Base-by-base conservation (phyloP, 2,797 vertebrate species). In the Crocidura indochinensis region DNA sequence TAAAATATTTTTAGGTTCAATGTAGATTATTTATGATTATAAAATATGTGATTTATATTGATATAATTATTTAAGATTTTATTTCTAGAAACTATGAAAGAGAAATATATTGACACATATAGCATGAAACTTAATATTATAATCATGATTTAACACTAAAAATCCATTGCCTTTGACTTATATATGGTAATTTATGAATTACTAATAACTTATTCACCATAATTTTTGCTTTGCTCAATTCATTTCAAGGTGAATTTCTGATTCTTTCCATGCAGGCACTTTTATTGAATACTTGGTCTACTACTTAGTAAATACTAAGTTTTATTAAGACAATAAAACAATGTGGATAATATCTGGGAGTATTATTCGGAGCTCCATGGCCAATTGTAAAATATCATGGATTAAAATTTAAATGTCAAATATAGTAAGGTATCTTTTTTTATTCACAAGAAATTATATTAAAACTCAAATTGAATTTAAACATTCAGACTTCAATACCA, bases 221-320 rank as follows among this genome's bases (percentile, higher is more conserved):
- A 53, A 90, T 26, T 75, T 92, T 38, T 88, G 51, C 87, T 92
- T 94, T 83, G 95, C 68, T 95, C 84, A 10, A 79, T 96, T 14
- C 47, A 84, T 46, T 93, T 97, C 51, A 90, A 84, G 96, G 93
- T 96, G 78, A 81, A 96, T 96, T 94, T 96, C 62, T 38, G 8
- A 5, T 90, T 75, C 68, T 72, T 79, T 95, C 80, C 73, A 51
- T 79, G 91, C 51, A 91, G 85, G 38, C 89, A 64, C n/a, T 75
- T 4, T 2, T 94, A 87, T 6, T 90, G 88, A 96, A 94, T 76
- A 77, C 83, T 94, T 11, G 75, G 65, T 87, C 56, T 92, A 77
- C 38, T 92, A 26, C 71, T 49, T 31, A 91, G 69, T 56, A 95
- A 90, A 65, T 64, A 68, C n/a, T 22, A 29, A 81, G 65, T 83